Evolutionary conservation across 2,113 vertebrate genomes (phyloP).

Genomic region (Tetrax tetrax): DNA sequence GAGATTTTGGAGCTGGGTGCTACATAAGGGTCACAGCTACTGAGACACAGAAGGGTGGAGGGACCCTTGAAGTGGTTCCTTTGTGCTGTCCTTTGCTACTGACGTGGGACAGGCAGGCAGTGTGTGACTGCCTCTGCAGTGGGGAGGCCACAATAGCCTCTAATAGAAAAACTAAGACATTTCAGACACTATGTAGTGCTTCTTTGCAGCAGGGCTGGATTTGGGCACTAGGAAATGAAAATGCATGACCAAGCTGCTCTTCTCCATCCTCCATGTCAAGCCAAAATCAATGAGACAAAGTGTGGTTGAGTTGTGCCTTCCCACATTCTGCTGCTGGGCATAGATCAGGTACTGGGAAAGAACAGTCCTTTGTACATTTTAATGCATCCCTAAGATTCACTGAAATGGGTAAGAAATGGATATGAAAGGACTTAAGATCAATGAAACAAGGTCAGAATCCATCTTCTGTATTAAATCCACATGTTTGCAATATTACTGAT

Average conservation of each 20-base stretch:
- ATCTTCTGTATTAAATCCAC: neutral
- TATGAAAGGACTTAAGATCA: neutral
- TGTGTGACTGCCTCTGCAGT: rapidly evolving
- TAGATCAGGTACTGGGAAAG: neutral
- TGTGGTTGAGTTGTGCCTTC: neutral
- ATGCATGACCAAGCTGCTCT: neutral
- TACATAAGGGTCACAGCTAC: neutral
- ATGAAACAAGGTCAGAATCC: neutral
- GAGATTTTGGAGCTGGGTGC: neutral
- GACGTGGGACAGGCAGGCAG: neutral
- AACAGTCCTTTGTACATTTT: neutral
- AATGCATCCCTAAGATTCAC: neutral
- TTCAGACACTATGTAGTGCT: neutral
- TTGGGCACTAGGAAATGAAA: neutral
- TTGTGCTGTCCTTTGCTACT: neutral
- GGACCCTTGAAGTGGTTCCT: neutral
- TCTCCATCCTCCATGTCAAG: neutral
- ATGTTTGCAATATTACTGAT: neutral
- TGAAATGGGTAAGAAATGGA: neutral
- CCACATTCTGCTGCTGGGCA: neutral
- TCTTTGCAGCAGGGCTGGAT: neutral
- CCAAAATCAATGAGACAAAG: neutral
- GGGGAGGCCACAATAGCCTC: neutral
- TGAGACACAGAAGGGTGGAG: neutral
- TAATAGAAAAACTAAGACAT: neutral